These are phyloP conservation scores for Hoplostethus atlanticus DNA, from an alignment of 2,797 vertebrate genomes.

Conservation along the genomic window DNA sequence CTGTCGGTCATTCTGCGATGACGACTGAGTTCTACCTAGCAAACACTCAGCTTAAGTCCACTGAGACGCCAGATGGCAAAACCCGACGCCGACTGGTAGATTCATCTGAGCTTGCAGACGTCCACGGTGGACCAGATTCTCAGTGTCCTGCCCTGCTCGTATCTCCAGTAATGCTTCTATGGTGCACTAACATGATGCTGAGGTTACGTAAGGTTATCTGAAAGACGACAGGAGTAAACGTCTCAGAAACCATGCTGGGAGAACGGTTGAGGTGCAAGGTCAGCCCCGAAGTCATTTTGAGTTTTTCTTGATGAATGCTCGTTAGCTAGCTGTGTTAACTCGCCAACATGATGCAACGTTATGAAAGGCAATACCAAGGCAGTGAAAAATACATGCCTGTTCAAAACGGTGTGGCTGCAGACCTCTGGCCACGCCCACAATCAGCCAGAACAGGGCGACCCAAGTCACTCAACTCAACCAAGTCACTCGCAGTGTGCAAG, in stretches of 20 bases:
- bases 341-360: too few relatives aligned
- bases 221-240: too few relatives aligned
- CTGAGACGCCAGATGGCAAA: slow-evolving; percentile 51
- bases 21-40: slow-evolving; percentile 24
- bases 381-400: too few relatives aligned
- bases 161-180: neutral
- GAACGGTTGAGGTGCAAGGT: too few relatives aligned
- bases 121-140: neutral
- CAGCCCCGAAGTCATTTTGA: too few relatives aligned
- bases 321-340: too few relatives aligned
- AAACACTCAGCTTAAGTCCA: slow-evolving; percentile 38
- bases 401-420: neutral
- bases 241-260: too few relatives aligned
- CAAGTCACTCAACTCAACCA: neutral
- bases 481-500: neutral
- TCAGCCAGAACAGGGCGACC: slow-evolving; percentile 14
- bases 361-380: too few relatives aligned
- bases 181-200: neutral
- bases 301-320: too few relatives aligned
- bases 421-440: neutral
- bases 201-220: too few relatives aligned
- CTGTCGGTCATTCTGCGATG: slow-evolving; percentile 30
- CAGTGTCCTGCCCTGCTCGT: neutral
- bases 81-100: slow-evolving; percentile 17
- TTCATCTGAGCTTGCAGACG: slow-evolving; percentile 1